phyloP scores from a whole-genome alignment of 2,113 vertebrate species.

The Hylia prasina region DNA sequence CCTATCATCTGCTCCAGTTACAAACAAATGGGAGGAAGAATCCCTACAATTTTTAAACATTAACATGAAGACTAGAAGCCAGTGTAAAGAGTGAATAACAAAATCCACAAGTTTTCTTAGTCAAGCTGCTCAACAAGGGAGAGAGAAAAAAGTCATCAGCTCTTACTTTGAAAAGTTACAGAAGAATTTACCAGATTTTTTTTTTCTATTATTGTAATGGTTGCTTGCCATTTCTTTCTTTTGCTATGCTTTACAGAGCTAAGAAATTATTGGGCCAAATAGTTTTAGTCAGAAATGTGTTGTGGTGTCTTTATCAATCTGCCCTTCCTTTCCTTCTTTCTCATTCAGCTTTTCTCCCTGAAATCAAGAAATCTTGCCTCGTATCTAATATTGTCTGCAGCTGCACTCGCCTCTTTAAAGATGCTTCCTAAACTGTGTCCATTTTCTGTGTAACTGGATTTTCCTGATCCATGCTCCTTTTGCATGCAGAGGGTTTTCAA shows the following conservation, averaged over 20 bases:
- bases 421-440: neutral
- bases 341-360: neutral
- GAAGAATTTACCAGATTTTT: neutral
- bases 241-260: neutral
- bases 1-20: neutral
- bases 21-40: neutral
- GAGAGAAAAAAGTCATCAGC: neutral
- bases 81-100: neutral
- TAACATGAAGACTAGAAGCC: neutral
- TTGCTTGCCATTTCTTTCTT: neutral
- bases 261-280: neutral
- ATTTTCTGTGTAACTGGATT: neutral
- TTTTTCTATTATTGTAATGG: neutral
- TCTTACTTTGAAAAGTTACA: neutral
- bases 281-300: neutral
- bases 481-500: neutral
- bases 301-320: neutral
- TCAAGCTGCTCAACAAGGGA: neutral
- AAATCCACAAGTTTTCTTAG: neutral
- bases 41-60: neutral
- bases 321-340: neutral
- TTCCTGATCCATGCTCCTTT: neutral
- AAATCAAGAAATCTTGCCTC: neutral
- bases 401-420: neutral
- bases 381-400: neutral